Percentiles rank a stretch among this genome's conserved stretches.
Evolutionary conservation across 2,888 invertebrate species (phyloP).

Genomic region (Calameuta idolon): DNA sequence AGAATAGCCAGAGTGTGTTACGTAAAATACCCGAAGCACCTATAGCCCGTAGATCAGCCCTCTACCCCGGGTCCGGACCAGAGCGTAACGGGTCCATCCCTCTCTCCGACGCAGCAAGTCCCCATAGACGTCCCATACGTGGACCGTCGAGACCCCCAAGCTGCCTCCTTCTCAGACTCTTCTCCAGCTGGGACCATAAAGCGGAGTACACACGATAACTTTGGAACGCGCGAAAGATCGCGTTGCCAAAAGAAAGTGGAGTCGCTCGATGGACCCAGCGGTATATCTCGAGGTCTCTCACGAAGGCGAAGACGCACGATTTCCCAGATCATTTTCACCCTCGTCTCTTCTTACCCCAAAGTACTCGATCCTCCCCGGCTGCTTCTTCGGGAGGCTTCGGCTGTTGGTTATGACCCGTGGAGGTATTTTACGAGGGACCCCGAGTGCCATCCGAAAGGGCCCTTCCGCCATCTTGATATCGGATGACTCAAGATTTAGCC

Average conservation of each 20-base stretch:
- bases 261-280: neutral
- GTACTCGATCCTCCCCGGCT: neutral
- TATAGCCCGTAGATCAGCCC: neutral
- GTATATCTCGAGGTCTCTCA: neutral
- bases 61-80: neutral
- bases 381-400: neutral
- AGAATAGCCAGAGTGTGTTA: neutral
- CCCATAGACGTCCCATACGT: neutral
- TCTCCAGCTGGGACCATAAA: neutral
- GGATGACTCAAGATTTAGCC: slow-evolving; percentile 22
- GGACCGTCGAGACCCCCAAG: neutral
- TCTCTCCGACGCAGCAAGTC: neutral
- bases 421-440: neutral
- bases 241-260: neutral
- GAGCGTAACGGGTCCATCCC: neutral
- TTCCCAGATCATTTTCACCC: neutral
- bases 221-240: neutral
- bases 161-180: neutral
- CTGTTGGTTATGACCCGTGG: neutral
- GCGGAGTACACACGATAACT: neutral
- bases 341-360: neutral
- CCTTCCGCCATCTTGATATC: slow-evolving; percentile 16
- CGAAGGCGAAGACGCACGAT: neutral
- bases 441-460: neutral
- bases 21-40: neutral